Evolutionary conservation across 1,140 invertebrate genomes (phyloP).

Genomic region (Euborellia annulipes): DNA sequence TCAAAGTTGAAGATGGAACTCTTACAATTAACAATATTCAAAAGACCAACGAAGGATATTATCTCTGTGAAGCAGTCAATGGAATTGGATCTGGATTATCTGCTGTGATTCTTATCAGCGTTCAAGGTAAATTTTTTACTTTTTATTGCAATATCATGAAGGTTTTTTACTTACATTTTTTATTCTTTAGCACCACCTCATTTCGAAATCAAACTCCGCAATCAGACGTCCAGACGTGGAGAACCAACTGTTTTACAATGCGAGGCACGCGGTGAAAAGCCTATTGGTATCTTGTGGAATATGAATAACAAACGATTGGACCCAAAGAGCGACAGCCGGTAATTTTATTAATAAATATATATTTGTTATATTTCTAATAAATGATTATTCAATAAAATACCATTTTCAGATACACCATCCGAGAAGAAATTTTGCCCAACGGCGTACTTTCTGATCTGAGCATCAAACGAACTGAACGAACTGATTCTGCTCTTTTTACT

Average conservation of each 20-base stretch:
- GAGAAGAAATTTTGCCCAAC: constrained; percentile 72
- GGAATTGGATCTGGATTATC: constrained; percentile 86
- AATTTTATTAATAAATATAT: constrained; percentile 6
- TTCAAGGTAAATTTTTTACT: constrained; percentile 52
- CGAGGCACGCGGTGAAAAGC: constrained; percentile 91
- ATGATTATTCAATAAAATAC: background rate
- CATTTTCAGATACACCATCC: constrained; percentile 64
- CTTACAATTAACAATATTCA: constrained; percentile 74
- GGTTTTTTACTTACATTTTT: background rate
- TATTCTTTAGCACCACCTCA: constrained; percentile 64
- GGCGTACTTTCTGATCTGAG: constrained; percentile 78
- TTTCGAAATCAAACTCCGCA: constrained; percentile 81
- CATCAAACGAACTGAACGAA: constrained; percentile 73
- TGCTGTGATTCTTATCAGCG: constrained; percentile 80
- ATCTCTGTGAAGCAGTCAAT: constrained; percentile 90
- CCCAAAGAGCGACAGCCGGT: constrained; percentile 58
- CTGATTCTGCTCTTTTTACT: constrained; percentile 84
- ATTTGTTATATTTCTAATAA: constrained; percentile 3
- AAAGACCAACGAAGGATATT: constrained; percentile 86
- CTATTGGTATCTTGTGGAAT: constrained; percentile 90
- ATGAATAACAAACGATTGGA: constrained; percentile 85
- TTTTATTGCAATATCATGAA: too few species aligned
- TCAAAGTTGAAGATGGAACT: constrained; percentile 82
- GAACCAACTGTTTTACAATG: constrained; percentile 87
- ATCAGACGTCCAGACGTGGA: constrained; percentile 74